Evolutionary conservation across 2,797 vertebrate genomes (phyloP).

Genomic region (Spinus pinus): DNA sequence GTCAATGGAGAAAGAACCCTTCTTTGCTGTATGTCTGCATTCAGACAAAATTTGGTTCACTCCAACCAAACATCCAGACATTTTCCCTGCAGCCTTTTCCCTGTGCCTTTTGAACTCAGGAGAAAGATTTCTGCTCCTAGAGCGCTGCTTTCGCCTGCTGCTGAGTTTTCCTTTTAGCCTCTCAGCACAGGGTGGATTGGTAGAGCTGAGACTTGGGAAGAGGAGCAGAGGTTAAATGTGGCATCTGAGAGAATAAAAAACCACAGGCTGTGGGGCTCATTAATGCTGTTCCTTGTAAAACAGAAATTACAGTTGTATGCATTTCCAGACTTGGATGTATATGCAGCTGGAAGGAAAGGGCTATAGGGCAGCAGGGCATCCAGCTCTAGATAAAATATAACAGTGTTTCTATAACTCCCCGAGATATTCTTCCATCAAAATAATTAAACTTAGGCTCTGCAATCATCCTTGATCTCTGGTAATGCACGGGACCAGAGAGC

Average conservation of each 20-base stretch:
- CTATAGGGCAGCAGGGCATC: not conserved
- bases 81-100: not conserved
- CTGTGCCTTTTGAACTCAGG: not conserved
- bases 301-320: not conserved
- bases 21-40: not conserved
- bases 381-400: not conserved
- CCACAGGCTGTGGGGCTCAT: not conserved
- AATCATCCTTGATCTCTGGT: not conserved
- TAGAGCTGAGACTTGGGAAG: not conserved
- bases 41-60: not conserved
- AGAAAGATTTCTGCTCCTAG: not conserved
- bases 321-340: not conserved
- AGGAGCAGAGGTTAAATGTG: not conserved
- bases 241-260: not conserved
- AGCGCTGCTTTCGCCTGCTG: not conserved
- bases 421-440: not conserved
- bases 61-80: not conserved
- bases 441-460: not conserved
- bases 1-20: not conserved
- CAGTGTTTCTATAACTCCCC: not conserved
- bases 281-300: not conserved
- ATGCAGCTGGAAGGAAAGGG: not conserved
- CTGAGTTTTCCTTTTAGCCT: not conserved
- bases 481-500: rapidly evolving
- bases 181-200: not conserved